Evolutionary conservation across 2,113 vertebrate species (phyloP), one percentile per base, ranked within the genome.

Genomic region (Corythornis cristatus): DNA sequence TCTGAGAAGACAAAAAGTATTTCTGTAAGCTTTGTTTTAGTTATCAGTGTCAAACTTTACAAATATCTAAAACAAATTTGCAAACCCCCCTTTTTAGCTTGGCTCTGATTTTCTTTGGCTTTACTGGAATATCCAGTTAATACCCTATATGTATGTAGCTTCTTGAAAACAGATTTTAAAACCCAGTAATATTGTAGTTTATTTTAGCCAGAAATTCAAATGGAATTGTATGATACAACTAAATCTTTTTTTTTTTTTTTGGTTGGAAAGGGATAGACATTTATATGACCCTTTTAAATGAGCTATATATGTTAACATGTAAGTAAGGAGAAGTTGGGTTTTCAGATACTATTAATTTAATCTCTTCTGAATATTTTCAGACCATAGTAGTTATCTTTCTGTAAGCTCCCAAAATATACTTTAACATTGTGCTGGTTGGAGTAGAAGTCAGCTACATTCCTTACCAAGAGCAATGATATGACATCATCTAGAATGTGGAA

Each of bases 361-460:
- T 84, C 48, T 92, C n/a, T 76, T 74, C 35, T 90, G 51, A 88
- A 68, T 66, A n/a, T 83, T 82, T 89, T 23, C n/a, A 95, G 29
- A 37, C n/a, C 22, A 8, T 21, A 62, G 7, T 76, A 83, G 75
- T 72, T 51, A 73, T 25, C n/a, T 48, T 78, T 60, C 25, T 31
- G 3, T 78, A 76, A 75, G 6, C 76, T 71, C 37, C 65, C 9
- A 8, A 83, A 95, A 76, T 33, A 42, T 33, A 15, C 8, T 67
- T 62, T 8, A 37, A 19, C 71, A 19, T 61, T 90, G 15, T 68
- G 20, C 60, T 76, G 64, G 19, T 58, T 80, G 58, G 43, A 93
- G 35, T 58, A 60, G 56, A 88, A 90, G 33, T 35, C 64, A 83
- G 15, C 37, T 71, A 26, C 56, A 67, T 76, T 86, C 58, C 40